phyloP scores from a whole-genome alignment of 2,888 invertebrate species.

The Craniophora ligustri region DNA sequence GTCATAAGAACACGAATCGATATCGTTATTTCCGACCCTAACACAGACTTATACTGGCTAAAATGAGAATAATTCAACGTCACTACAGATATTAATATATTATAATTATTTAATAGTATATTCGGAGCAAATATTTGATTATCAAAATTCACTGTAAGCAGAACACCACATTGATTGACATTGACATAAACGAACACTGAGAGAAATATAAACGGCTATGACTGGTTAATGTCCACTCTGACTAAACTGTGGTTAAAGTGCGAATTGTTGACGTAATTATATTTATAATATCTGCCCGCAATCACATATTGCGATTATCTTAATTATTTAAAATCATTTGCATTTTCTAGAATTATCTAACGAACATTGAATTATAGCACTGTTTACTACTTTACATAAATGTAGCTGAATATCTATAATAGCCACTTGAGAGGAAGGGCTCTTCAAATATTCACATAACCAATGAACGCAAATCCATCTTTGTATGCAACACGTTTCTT shows the following conservation, averaged over 20 bases:
- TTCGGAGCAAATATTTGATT: slow-evolving; percentile 35
- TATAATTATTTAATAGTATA: slow-evolving; percentile 46
- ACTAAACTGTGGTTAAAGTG: slow-evolving; percentile 39
- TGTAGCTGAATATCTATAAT: slow-evolving; percentile 36
- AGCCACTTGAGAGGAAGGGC: slow-evolving; percentile 26
- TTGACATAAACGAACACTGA: slow-evolving; percentile 59
- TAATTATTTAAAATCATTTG: slow-evolving; percentile 50
- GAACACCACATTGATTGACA: slow-evolving; percentile 57
- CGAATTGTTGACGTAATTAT: slow-evolving; percentile 39
- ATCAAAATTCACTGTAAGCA: slow-evolving; percentile 45
- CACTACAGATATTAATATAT: slow-evolving; percentile 52
- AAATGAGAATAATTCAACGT: slow-evolving; percentile 71
- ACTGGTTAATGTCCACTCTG: slow-evolving; percentile 36
- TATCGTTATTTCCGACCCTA: slow-evolving; percentile 68
- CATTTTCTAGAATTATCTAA: slow-evolving; percentile 37
- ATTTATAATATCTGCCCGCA: slow-evolving; percentile 28
- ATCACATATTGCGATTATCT: slow-evolving; percentile 25
- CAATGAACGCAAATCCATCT: slow-evolving; percentile 42
- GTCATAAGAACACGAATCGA: slow-evolving; percentile 72
- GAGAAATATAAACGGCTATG: slow-evolving; percentile 39
- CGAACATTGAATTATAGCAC: slow-evolving; percentile 46
- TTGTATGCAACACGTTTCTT: slow-evolving; percentile 26
- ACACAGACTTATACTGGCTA: slow-evolving; percentile 76
- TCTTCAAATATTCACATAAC: slow-evolving; percentile 32
- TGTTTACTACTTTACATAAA: slow-evolving; percentile 39